Percentiles rank a stretch among this genome's conserved stretches.
These are phyloP conservation scores for Aulostomus chinensis DNA, from an alignment of 2,797 vertebrate genomes.

Conservation along the genomic window DNA sequence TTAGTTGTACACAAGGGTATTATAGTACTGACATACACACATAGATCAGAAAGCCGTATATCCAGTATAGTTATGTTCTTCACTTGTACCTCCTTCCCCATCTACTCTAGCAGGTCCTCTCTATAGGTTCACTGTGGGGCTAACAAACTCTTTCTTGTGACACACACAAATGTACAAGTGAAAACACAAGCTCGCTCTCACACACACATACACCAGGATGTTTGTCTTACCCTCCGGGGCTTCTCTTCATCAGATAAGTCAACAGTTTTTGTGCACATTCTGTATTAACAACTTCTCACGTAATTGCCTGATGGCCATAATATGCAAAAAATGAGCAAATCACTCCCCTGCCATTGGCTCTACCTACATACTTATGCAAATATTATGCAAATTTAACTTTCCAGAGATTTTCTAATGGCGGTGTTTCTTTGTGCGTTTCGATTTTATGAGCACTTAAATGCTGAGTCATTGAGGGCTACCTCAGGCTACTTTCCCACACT, in stretches of 20 bases:
- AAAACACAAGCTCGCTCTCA: background rate
- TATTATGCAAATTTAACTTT: constrained; percentile 55
- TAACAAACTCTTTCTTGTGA: background rate
- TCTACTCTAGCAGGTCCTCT: background rate
- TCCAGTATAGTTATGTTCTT: too few species aligned
- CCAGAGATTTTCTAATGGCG: constrained; percentile 41
- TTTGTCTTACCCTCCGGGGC: constrained; percentile 17
- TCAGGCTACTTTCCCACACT: constrained; percentile 12
- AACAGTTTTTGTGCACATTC: constrained; percentile 48
- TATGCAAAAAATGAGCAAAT: constrained; percentile 63
- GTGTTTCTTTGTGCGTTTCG: constrained; percentile 9
- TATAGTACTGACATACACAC: too few species aligned
- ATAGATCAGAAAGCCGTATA: too few species aligned
- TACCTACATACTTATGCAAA: constrained; percentile 47
- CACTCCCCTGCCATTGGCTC: constrained; percentile 43
- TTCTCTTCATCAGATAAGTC: constrained; percentile 47
- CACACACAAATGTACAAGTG: background rate
- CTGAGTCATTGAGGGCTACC: constrained; percentile 34
- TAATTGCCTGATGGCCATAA: constrained; percentile 30
- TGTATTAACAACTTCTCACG: constrained; percentile 28
- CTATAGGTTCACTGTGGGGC: background rate
- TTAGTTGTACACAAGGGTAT: too few species aligned
- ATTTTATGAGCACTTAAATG: constrained; percentile 32
- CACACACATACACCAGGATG: constrained; percentile 6
- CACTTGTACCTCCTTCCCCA: too few species aligned